Evolutionary conservation across 2,797 vertebrate species (phyloP).

Genomic region (Lophotriccus pileatus): DNA sequence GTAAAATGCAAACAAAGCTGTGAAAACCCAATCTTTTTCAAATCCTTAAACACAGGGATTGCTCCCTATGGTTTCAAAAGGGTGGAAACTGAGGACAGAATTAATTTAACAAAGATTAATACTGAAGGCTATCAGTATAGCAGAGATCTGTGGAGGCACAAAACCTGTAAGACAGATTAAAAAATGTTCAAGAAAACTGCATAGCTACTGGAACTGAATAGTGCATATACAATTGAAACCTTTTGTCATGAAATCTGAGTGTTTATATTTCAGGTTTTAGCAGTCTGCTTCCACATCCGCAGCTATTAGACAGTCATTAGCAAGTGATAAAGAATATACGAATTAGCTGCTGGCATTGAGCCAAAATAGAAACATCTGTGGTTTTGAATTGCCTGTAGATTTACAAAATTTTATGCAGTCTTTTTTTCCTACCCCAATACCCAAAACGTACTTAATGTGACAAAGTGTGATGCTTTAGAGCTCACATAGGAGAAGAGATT

Average conservation of each 20-base stretch:
- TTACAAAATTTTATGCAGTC: neutral
- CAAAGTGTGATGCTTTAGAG: neutral
- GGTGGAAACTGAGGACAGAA: neutral
- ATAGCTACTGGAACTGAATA: neutral
- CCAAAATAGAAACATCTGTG: neutral
- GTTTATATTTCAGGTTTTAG: conserved; percentile 16
- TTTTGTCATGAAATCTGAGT: neutral
- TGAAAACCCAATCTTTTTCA: neutral
- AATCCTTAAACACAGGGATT: neutral
- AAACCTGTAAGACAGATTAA: neutral
- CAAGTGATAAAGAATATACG: neutral
- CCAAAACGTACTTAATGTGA: neutral
- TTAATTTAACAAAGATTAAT: neutral
- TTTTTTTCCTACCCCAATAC: neutral
- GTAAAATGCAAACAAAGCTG: neutral
- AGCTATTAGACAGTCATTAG: conserved; percentile 17
- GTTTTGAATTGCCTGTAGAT: neutral
- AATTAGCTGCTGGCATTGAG: conserved; percentile 6
- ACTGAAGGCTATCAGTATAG: neutral
- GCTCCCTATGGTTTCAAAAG: neutral
- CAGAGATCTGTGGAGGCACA: neutral
- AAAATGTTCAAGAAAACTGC: neutral
- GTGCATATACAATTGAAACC: neutral
- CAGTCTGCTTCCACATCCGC: neutral
- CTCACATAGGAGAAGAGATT: neutral